Base-by-base conservation (phyloP, 2,113 vertebrate species). In the Amazona vittata region DNA sequence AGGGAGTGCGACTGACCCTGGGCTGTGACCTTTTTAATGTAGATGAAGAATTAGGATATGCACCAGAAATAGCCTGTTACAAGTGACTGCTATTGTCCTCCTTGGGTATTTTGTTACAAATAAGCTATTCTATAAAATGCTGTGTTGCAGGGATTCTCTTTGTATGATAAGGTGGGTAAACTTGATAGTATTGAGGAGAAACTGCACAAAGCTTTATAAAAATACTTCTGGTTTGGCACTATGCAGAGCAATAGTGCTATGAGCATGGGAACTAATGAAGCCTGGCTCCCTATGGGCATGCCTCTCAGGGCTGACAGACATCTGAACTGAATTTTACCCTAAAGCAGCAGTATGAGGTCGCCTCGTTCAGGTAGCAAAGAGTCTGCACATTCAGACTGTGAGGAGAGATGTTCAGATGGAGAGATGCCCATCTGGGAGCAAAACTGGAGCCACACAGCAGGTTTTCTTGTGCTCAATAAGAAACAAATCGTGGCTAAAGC, bases 311-410 rank as follows among this genome's bases (percentile, higher is more conserved):
- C 81, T 94, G 89, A 26, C 49, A 91, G 65, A 29, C 6, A 74
- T 92, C 59, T 86, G 2, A 88, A 95, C 76, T 94, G 69, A 92
- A 92, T 95, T 95, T 95, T 78, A 37, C 71, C 39, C 52, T 94
- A 41, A 47, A 92, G 50, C 50, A 92, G 80, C 43, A n/a, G 35
- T 70, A 55, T 52, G 83, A 84, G 35, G 47, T 94, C 47, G 82
- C 15, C 13, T 35, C 24, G 64, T 86, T 60, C 2, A 7, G 65
- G 78, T 69, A 78, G 12, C 25, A n/a, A 62, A 46, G 60, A 39
- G 15, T 46, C 33, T 86, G 4, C 65, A 59, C 57, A 10, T 35
- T 75, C 33, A 39, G 55, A 33, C 11, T 28, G n/a, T 18, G 20
- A 77, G 33, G n/a, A 74, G 22, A 39, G 13, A 43, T 68, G 19